Base-by-base conservation (phyloP, 2,888 invertebrate species). In the Tinea semifulvella region DNA sequence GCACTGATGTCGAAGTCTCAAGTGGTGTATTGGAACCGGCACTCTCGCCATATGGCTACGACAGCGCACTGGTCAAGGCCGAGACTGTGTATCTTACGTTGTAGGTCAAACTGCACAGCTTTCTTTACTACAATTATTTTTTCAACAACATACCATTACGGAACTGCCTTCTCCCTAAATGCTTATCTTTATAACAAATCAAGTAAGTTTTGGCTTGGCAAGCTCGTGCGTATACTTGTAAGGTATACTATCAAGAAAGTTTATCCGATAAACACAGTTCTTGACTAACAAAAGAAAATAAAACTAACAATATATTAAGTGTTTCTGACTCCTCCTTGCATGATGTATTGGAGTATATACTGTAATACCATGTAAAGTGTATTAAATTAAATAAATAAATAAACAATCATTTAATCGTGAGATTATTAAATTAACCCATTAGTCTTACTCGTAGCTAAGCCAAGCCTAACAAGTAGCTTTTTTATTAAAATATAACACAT, bases 21-120 rank as follows among this genome's bases (percentile, higher is more conserved):
- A 58, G 58, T 55, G 43, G 55, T 52, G 60, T 58, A 60, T 53
- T 56, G 58, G 58, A 63, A 58, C 57, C 54, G 31, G 52, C 54
- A 56, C 50, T 52, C 50, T 42, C 54, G 53, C 68, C 68, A 70
- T 69, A 70, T 68, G 69, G 64, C 56, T 47, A 48, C 51, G 44
- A 48, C 40, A 10, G 10, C 42, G 18, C 51, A 46, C 57, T 55
- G 66, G 71, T 72, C 73, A 72, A 70, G 73, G 73, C 57, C 63
- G 56, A 11, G 7, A 11, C 17, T n/a, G n/a, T n/a, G n/a, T 31
- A 31, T n/a, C n/a, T n/a, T n/a, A 31, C 31, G 31, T 31, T 31
- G 13, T 31, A 13, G 31, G 31, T 31, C 31, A 31, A 31, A 31
- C 31, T 31, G 6, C 31, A n/a, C 13, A 31, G 31, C 31, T 31